phyloP scores from a whole-genome alignment of 2,888 invertebrate genomes.

The Camptogramma bilineatum region DNA sequence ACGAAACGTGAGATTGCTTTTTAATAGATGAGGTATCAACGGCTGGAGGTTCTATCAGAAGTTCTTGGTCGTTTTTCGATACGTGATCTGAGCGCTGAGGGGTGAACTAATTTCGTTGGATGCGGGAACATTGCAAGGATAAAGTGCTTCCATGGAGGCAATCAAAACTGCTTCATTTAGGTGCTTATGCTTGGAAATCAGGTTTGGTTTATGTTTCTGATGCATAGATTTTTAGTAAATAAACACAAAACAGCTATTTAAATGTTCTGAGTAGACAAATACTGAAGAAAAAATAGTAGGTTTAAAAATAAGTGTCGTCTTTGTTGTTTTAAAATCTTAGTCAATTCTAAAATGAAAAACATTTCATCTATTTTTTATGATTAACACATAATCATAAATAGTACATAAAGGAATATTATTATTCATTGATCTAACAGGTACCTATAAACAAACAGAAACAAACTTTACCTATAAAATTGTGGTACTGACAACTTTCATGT shows the following conservation, averaged over 20 bases:
- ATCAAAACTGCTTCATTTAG: neutral
- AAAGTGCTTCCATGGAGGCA: neutral
- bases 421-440: no score
- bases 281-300: no score
- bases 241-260: neutral
- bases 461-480: no score
- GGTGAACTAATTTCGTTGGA: constrained; percentile 1
- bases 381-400: no score
- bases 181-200: neutral
- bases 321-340: no score
- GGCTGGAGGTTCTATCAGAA: constrained; percentile 1
- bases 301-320: no score
- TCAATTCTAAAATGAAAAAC: no score
- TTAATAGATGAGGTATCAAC: constrained; percentile 3
- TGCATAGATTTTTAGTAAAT: neutral
- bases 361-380: no score
- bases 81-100: neutral
- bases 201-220: neutral
- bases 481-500: no score
- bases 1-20: neutral
- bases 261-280: neutral
- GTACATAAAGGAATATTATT: no score
- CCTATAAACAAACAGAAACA: no score
- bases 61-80: constrained; percentile 8
- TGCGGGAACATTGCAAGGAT: neutral